phyloP scores from a whole-genome alignment of 2,888 invertebrate species.

The Caenorhabditis sp. region DNA sequence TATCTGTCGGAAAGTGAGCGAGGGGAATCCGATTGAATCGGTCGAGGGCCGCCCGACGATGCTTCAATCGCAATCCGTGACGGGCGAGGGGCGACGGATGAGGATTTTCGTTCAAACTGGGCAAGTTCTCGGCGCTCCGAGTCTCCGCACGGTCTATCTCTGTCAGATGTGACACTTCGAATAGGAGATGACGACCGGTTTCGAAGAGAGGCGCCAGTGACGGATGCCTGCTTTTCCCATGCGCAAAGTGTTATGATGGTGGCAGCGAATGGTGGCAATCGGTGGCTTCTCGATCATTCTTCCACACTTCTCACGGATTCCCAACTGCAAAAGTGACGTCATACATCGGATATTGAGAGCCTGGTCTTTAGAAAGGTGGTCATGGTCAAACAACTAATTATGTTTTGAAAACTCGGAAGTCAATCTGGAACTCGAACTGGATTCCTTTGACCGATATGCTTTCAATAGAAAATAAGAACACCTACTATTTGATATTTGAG shows the following conservation, averaged over 20 bases:
- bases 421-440: too few species aligned
- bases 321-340: too few species aligned
- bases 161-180: slow-evolving; percentile 55
- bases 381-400: too few species aligned
- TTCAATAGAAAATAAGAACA: too few species aligned
- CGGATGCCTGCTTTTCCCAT: slow-evolving; percentile 40
- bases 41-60: slow-evolving; percentile 19
- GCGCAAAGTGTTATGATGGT: slow-evolving; percentile 38
- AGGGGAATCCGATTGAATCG: slow-evolving; percentile 38
- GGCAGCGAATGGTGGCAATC: slow-evolving; percentile 11
- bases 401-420: too few species aligned
- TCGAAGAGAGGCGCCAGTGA: slow-evolving; percentile 38
- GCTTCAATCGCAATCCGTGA: slow-evolving; percentile 43
- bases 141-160: slow-evolving; percentile 27
- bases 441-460: too few species aligned
- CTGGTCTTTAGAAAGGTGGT: too few species aligned
- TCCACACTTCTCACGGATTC: neutral
- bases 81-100: slow-evolving; percentile 8
- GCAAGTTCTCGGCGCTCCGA: slow-evolving; percentile 46
- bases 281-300: neutral
- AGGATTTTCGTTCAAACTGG: slow-evolving; percentile 48
- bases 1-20: slow-evolving; percentile 26
- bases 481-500: too few species aligned
- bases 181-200: slow-evolving; percentile 30
- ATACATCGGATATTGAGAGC: too few species aligned